A percentile compares a stretch with the other conserved stretches of the same genome.
These are phyloP conservation scores for Porites australiensis DNA, from an alignment of 64 coral and sea anemone genomes.

Conservation along the genomic window DNA sequence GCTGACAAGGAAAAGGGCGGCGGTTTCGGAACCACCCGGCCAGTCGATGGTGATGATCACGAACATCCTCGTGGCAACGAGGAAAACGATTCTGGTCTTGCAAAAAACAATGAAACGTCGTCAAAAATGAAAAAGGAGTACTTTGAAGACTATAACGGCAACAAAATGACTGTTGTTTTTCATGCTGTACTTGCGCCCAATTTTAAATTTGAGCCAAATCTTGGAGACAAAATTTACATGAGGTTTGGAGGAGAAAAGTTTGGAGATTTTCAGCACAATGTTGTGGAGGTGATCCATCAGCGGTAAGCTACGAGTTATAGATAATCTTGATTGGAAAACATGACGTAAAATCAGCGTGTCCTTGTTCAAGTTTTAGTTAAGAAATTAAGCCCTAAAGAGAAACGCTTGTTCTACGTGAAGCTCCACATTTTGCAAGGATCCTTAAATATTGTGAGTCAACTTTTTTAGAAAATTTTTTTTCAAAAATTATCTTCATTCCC, in stretches of 20 bases:
- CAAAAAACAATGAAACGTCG: not conserved
- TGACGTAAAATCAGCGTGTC: no score
- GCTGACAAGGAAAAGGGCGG: not conserved
- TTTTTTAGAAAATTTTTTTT: no score
- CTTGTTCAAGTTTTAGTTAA: no score
- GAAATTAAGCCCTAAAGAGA: no score
- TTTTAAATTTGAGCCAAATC: conserved; percentile 34
- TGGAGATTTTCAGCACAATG: not conserved
- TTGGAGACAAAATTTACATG: conserved; percentile 39
- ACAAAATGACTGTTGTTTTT: conserved; percentile 47
- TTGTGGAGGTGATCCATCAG: conserved; percentile 24
- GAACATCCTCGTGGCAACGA: not conserved
- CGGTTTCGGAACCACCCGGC: not conserved
- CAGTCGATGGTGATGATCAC: not conserved
- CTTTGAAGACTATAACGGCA: not conserved
- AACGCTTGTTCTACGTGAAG: no score
- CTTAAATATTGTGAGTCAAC: no score
- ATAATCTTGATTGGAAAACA: no score
- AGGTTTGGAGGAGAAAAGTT: conserved; percentile 30
- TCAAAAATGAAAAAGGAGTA: not conserved
- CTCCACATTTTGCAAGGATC: no score
- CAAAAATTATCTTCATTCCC: no score
- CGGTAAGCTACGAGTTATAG: conserved; percentile 3
- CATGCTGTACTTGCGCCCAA: conserved; percentile 58
- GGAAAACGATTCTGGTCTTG: not conserved